Percentiles rank a stretch among this genome's conserved stretches.
Conservation (phyloP, 2,888 invertebrate genomes). For the Conus canariensis region DNA sequence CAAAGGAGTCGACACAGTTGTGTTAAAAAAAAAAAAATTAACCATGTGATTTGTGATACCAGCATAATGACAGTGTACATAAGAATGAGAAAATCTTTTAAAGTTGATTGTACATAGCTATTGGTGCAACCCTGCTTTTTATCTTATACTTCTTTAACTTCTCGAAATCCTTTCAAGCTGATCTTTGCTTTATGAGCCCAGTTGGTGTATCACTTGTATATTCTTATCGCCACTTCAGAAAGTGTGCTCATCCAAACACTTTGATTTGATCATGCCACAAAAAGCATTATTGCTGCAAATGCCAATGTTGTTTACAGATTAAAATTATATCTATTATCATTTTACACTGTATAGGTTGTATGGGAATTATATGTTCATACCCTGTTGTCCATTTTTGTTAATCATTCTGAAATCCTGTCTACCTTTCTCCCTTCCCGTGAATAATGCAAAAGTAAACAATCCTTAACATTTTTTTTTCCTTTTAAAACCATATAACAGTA, state of each 20-base stretch:
- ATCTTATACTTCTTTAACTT: background rate
- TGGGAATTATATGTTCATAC: background rate
- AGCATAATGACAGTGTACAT: conserved; percentile 29
- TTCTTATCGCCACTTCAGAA: background rate
- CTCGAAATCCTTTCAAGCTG: conserved; percentile 19
- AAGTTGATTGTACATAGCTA: background rate
- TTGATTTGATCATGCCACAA: background rate
- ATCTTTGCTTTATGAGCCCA: background rate
- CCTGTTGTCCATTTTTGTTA: background rate
- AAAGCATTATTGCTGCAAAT: background rate
- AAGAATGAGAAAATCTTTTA: background rate
- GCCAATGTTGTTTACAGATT: conserved; percentile 19
- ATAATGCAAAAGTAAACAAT: background rate
- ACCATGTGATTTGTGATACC: conserved; percentile 24
- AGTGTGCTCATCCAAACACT: conserved; percentile 17
- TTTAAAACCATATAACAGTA: too few species aligned
- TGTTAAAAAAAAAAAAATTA: background rate
- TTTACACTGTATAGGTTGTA: background rate
- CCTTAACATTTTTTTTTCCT: too few species aligned
- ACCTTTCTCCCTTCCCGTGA: background rate
- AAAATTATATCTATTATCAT: background rate
- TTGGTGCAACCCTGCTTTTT: conserved; percentile 28
- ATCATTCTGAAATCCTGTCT: conserved; percentile 22
- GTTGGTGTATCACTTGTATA: background rate
- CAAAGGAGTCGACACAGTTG: conserved; percentile 7